phyloP scores from a whole-genome alignment of 2,797 vertebrate genomes.

The Pseudocheirus occidentalis region DNA sequence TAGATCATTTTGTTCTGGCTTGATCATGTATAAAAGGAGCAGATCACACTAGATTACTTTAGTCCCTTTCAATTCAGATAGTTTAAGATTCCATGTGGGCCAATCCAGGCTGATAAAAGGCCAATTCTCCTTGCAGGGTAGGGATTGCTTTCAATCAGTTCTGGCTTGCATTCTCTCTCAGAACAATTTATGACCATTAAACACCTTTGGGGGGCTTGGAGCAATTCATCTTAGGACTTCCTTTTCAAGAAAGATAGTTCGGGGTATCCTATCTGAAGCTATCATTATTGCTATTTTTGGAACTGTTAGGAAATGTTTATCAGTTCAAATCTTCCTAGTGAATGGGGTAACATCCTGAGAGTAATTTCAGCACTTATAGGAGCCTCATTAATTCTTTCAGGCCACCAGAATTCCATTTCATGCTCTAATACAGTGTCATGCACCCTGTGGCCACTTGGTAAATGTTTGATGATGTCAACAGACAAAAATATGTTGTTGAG shows the following conservation, averaged over 20 bases:
- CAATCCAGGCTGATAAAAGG: background rate
- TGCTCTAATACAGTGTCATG: background rate
- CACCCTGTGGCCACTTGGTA: background rate
- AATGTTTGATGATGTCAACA: constrained; percentile 7
- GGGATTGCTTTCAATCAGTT: background rate
- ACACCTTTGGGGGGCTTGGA: background rate
- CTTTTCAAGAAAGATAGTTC: background rate
- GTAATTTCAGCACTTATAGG: background rate
- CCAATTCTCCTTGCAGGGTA: background rate
- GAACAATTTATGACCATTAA: background rate
- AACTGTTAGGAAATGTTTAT: constrained; percentile 35
- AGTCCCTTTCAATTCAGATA: background rate
- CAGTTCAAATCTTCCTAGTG: background rate
- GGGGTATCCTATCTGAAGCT: constrained; percentile 6
- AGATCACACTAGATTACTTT: background rate
- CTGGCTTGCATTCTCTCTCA: background rate
- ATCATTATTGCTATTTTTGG: constrained; percentile 44
- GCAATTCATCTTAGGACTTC: background rate
- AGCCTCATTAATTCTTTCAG: constrained; percentile 37
- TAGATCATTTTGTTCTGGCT: background rate
- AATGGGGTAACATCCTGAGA: constrained; percentile 12
- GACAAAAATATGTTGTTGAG: background rate
- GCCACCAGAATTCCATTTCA: background rate
- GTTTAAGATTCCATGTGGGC: background rate
- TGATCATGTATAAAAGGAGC: background rate